Evolutionary conservation across 2,113 vertebrate species (phyloP).

Genomic region (Ophthalmolycus amberensis): DNA sequence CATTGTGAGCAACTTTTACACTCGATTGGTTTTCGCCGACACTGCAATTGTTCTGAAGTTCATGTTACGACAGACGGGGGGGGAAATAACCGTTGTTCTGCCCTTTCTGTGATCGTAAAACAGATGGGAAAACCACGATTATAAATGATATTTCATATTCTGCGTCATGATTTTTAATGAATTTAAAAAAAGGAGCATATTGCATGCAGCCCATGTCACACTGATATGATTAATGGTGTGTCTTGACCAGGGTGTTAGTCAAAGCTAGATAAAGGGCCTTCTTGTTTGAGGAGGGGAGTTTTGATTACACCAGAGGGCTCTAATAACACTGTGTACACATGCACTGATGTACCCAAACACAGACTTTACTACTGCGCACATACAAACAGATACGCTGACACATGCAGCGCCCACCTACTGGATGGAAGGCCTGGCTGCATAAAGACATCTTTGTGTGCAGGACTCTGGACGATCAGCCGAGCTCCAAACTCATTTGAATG

Average conservation of each 20-base stretch:
- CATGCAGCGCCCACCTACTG: conserved; percentile 42
- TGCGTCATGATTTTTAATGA: conserved; percentile 14
- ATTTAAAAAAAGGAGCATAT: background rate
- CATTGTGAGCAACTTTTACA: background rate
- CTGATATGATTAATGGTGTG: background rate
- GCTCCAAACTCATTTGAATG: conserved; percentile 63
- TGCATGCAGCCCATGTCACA: background rate
- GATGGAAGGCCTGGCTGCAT: conserved; percentile 40
- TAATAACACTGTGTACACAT: conserved; percentile 73
- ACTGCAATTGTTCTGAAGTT: background rate
- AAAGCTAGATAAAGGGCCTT: conserved; percentile 41
- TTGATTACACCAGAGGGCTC: conserved; percentile 59
- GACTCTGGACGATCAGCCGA: conserved; percentile 27
- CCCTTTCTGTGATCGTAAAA: background rate
- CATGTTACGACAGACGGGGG: background rate
- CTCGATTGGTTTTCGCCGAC: conserved; percentile 8
- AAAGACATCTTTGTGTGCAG: conserved; percentile 59
- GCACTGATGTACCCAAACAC: conserved; percentile 65
- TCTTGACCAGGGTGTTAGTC: conserved; percentile 21
- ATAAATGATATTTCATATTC: background rate
- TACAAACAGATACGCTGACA: conserved; percentile 49
- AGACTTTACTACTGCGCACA: conserved; percentile 53
- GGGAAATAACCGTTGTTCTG: background rate
- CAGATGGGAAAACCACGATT: conserved; percentile 19
- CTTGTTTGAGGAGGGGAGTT: conserved; percentile 60